Base-by-base conservation (phyloP, 2,888 invertebrate genomes). In the Eustalomyia histrio region DNA sequence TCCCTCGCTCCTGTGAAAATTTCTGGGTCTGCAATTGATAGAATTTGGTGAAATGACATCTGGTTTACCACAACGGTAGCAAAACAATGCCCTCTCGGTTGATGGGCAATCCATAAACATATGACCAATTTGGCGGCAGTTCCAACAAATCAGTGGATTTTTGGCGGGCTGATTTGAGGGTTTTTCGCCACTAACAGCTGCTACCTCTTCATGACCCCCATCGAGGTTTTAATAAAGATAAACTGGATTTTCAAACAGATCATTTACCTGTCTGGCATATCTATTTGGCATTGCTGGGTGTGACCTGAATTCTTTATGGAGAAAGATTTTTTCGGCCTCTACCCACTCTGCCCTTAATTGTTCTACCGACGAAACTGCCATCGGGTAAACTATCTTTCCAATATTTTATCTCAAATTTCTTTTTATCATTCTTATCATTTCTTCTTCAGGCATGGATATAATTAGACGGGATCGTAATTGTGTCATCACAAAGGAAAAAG, bases 61-160 rank as follows among this genome's bases (percentile, higher is more conserved):
- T n/a, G n/a, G n/a, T n/a, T n/a, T n/a, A n/a, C n/a, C n/a, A n/a
- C n/a, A n/a, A n/a, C n/a, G n/a, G n/a, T 72, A 76, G 4, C 76
- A 76, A 43, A 72, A 78, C 4, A 78, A 35, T 16, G 47, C 52
- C n/a, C 76, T 58, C 1, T 47, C 33, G 0, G 9, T 9, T 3
- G 71, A 65, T 6, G 35, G 50, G 24, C 78, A 78, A 5, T 72
- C 65, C 61, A 64, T 55, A 33, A 60, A 78, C 9, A 43, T n/a
- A 18, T 78, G 67, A 0, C 78, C 72, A 10, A n/a, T 17, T 29
- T 72, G 17, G 0, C 17, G 24, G 17, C 76, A 78, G n/a, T 78
- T 71, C 71, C 71, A 78, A n/a, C 76, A 76, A 3, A 18, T 24
- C 7, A 64, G 16, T 5, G 17, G 12, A 4, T 4, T 55, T 43